phyloP scores from a whole-genome alignment of 2,113 vertebrate genomes.

The Apteryx mantelli region DNA sequence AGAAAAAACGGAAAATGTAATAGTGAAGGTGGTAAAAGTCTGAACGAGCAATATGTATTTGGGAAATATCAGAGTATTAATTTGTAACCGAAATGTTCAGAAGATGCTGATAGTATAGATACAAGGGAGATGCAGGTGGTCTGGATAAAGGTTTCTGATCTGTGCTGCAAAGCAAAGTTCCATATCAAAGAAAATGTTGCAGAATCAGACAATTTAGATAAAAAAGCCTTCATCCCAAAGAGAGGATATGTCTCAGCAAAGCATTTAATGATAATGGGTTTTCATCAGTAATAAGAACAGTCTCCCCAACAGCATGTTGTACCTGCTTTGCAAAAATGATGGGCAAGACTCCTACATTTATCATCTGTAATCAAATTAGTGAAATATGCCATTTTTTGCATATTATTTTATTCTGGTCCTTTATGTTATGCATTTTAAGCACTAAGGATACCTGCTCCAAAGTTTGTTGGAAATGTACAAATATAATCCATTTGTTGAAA shows the following conservation, averaged over 20 bases:
- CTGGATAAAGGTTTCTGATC: background rate
- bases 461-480: too few species aligned
- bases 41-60: background rate
- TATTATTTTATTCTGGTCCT: background rate
- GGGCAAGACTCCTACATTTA: background rate
- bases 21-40: background rate
- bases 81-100: background rate
- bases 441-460: too few species aligned
- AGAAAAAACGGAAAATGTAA: background rate
- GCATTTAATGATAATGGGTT: background rate
- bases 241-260: background rate
- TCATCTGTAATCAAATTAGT: background rate
- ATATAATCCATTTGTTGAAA: too few species aligned
- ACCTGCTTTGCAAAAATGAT: background rate
- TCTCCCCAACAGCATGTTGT: background rate
- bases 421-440: too few species aligned
- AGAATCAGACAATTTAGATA: too few species aligned
- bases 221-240: background rate
- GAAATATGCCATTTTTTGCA: background rate
- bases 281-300: background rate
- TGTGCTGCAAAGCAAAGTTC: background rate
- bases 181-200: too few species aligned
- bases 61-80: background rate
- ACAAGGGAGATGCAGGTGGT: background rate
- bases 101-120: background rate